Conservation (phyloP, 2,888 invertebrate genomes). For the Lasioglossum marginatum region DNA sequence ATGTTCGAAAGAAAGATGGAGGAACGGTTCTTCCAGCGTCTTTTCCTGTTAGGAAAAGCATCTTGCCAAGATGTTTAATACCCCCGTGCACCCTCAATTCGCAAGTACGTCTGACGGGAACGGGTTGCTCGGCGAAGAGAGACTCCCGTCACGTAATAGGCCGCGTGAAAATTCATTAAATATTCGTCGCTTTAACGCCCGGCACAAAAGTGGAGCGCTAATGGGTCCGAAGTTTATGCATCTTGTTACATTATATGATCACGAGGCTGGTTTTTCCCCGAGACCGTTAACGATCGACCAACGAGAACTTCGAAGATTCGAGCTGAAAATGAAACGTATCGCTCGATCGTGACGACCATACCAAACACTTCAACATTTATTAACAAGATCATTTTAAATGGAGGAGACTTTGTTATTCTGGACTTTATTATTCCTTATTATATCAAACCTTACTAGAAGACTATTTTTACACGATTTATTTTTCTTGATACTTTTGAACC, state of each 20-base stretch:
- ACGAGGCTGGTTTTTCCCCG: not conserved
- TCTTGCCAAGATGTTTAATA: not conserved
- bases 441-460: not conserved
- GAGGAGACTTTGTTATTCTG: not conserved
- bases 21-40: not conserved
- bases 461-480: not conserved
- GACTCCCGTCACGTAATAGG: constrained; percentile 50
- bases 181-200: constrained; percentile 49
- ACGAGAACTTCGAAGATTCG: constrained; percentile 15
- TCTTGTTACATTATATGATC: constrained; percentile 50
- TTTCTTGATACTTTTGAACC: not conserved
- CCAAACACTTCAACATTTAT: not conserved
- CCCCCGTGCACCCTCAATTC: not conserved
- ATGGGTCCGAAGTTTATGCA: constrained; percentile 65
- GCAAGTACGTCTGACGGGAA: constrained; percentile 3
- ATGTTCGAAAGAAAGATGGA: not conserved
- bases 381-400: not conserved
- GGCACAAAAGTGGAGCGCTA: constrained; percentile 53
- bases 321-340: constrained; percentile 3
- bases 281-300: constrained; percentile 20
- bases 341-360: constrained; percentile 8
- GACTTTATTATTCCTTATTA: not conserved
- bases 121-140: constrained; percentile 12
- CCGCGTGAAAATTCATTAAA: constrained; percentile 59
- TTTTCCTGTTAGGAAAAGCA: not conserved